Percentiles rank a stretch among this genome's conserved stretches.
These are phyloP conservation scores for Halichoerus grypus DNA, from an alignment of 2,113 vertebrate genomes.

Conservation along the genomic window DNA sequence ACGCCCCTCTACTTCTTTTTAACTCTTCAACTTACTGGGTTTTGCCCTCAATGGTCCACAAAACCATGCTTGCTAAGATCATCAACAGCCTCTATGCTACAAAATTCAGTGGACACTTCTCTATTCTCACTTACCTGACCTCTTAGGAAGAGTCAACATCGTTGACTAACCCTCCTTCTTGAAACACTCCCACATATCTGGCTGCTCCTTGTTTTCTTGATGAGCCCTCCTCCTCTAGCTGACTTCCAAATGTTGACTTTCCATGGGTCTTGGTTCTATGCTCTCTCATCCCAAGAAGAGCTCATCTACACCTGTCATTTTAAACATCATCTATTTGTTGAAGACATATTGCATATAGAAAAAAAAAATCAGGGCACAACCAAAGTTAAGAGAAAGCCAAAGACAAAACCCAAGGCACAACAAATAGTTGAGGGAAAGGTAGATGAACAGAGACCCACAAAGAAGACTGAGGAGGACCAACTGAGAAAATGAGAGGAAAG, in stretches of 20 bases:
- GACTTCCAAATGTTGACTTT: slow-evolving; percentile 36
- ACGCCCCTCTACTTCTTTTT: background rate
- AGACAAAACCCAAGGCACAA: background rate
- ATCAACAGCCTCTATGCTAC: background rate
- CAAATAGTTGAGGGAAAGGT: background rate
- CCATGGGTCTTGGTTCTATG: background rate
- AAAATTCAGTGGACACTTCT: background rate
- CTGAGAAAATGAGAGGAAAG: background rate
- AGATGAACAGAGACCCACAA: background rate
- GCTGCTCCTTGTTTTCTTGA: slow-evolving; percentile 31
- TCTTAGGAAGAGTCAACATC: slow-evolving; percentile 8
- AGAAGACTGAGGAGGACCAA: slow-evolving; percentile 3
- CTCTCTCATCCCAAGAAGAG: background rate
- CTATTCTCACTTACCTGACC: background rate
- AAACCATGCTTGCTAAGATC: background rate
- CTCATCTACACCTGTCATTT: slow-evolving; percentile 18
- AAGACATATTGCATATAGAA: background rate
- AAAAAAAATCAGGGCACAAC: background rate
- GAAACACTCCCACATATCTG: background rate
- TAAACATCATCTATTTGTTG: slow-evolving; percentile 21
- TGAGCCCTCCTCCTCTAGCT: background rate
- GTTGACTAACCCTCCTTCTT: slow-evolving; percentile 4
- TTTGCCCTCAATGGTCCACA: slow-evolving; percentile 28
- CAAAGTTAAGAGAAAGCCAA: background rate
- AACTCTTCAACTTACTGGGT: slow-evolving; percentile 6